phyloP scores from a whole-genome alignment of 2,113 vertebrate species.

The Nerophis ophidion region DNA sequence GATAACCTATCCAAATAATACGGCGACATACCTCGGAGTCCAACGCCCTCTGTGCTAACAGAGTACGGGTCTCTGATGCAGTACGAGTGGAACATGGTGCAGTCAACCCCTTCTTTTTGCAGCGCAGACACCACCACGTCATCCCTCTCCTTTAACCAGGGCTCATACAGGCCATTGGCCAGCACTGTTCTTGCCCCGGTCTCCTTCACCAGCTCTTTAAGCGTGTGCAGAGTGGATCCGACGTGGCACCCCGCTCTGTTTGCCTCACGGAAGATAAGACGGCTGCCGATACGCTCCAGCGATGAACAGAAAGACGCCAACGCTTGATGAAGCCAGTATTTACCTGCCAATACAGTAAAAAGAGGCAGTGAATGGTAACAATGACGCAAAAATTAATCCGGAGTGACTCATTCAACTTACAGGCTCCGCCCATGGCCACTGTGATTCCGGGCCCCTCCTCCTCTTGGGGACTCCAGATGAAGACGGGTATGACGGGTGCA shows the following conservation, averaged over 20 bases:
- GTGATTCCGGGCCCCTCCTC: slow-evolving; percentile 68
- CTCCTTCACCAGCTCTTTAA: slow-evolving; percentile 48
- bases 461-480: slow-evolving; percentile 67
- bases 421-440: slow-evolving; percentile 65
- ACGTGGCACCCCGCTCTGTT: neutral
- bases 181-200: slow-evolving; percentile 59
- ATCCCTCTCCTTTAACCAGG: slow-evolving; percentile 71
- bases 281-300: slow-evolving; percentile 61
- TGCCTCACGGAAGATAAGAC: slow-evolving; percentile 44
- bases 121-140: slow-evolving; percentile 44
- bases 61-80: slow-evolving; percentile 68
- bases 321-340: slow-evolving; percentile 72
- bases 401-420: slow-evolving; percentile 37
- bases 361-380: neutral
- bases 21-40: slow-evolving; percentile 62
- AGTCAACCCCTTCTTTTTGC: slow-evolving; percentile 50
- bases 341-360: slow-evolving; percentile 32
- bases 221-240: slow-evolving; percentile 42
- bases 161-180: slow-evolving; percentile 68
- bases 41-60: slow-evolving; percentile 66
- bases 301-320: slow-evolving; percentile 51
- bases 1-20: neutral
- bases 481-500: slow-evolving; percentile 64
- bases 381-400: neutral
- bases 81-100: slow-evolving; percentile 64